Evolutionary conservation across 2,888 invertebrate genomes (phyloP).

Genomic region (Luperina nickerlii): DNA sequence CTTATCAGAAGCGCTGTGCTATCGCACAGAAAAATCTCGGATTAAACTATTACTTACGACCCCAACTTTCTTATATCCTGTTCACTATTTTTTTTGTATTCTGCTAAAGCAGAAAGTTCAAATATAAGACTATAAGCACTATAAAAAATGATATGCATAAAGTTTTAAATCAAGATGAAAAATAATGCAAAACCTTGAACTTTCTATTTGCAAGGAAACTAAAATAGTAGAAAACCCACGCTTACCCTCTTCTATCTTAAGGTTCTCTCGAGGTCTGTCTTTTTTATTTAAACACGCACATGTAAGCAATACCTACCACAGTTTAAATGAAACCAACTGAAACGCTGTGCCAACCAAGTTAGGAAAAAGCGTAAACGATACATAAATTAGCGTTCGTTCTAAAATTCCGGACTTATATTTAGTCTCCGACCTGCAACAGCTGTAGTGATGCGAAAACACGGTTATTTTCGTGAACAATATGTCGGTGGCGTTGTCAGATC

Average conservation of each 20-base stretch:
- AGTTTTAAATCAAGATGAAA: slow-evolving; percentile 11
- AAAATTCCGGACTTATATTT: slow-evolving; percentile 66
- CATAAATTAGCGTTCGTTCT: slow-evolving; percentile 61
- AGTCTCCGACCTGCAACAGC: slow-evolving; percentile 70
- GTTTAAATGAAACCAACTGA: slow-evolving; percentile 1
- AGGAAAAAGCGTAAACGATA: slow-evolving; percentile 60
- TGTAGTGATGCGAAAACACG: slow-evolving; percentile 74
- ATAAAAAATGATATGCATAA: not conserved
- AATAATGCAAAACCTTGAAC: slow-evolving; percentile 18
- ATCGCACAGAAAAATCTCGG: not conserved
- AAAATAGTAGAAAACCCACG: not conserved
- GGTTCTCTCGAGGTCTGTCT: too few species aligned
- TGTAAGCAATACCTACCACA: slow-evolving; percentile 18
- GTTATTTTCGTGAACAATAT: slow-evolving; percentile 83
- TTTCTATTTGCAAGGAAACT: not conserved
- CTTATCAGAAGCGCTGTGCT: too few species aligned
- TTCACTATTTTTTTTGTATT: not conserved
- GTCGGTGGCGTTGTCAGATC: slow-evolving; percentile 79
- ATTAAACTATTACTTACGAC: not conserved
- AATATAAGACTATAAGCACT: not conserved
- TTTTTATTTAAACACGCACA: not conserved
- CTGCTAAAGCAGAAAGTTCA: not conserved
- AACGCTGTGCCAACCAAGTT: slow-evolving; percentile 50
- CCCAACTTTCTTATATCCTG: not conserved
- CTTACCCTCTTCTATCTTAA: not conserved